Evolutionary conservation across 35 echinoderm and acorn worm species (phyloP).

Genomic region (Chiridota heheva): DNA sequence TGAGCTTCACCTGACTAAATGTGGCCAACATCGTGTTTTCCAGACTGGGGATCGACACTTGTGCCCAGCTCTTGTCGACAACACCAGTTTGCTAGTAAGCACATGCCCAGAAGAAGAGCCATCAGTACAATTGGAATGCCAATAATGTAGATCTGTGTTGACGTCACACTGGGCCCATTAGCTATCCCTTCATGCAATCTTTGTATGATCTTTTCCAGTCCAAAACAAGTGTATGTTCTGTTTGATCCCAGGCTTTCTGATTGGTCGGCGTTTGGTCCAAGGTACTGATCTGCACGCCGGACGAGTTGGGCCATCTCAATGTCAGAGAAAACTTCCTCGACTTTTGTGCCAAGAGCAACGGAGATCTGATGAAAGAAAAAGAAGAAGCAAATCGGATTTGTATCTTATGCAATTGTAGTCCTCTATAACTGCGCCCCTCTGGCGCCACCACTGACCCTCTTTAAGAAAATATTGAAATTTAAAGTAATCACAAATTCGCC

Average conservation of each 20-base stretch:
- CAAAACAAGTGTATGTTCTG: conserved; percentile 36
- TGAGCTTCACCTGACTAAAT: no score
- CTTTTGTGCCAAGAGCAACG: conserved; percentile 56
- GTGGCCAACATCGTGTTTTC: conserved; percentile 38
- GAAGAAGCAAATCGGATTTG: conserved; percentile 14
- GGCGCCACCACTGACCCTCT: no score
- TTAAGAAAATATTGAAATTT: no score
- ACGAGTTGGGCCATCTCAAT: conserved; percentile 60
- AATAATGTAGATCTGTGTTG: conserved; percentile 37
- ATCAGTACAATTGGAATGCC: conserved; percentile 48
- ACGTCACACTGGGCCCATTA: conserved; percentile 71
- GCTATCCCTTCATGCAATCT: conserved; percentile 53
- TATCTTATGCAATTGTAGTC: no score
- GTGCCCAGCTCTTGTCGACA: conserved; percentile 25
- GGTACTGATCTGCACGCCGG: conserved; percentile 22
- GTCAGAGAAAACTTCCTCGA: conserved; percentile 61
- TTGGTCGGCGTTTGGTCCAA: conserved; percentile 14
- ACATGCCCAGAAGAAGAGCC: conserved; percentile 45
- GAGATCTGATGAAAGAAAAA: conserved; percentile 44
- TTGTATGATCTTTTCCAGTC: conserved; percentile 43
- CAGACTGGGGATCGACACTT: conserved; percentile 13
- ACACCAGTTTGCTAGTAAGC: conserved; percentile 70
- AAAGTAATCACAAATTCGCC: no score
- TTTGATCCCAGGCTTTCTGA: conserved; percentile 3
- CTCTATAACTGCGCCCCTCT: no score